phyloP scores from a whole-genome alignment of 2,797 vertebrate genomes.

The Argentina silus region DNA sequence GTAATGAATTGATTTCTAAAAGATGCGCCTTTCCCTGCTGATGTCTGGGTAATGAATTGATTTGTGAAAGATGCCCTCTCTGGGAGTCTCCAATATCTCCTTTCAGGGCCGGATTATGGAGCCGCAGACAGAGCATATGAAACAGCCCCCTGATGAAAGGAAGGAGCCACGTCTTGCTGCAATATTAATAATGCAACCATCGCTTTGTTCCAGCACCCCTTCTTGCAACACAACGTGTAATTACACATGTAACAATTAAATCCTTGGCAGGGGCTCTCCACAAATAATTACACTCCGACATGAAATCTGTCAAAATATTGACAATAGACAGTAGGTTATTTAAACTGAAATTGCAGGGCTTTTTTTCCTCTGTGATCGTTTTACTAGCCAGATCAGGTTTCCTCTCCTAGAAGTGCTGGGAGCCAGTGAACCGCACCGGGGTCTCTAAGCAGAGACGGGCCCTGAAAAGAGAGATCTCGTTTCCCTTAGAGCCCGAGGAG shows the following conservation, averaged over 20 bases:
- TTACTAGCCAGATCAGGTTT: slow-evolving; percentile 73
- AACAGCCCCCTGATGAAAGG: slow-evolving; percentile 61
- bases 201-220: slow-evolving; percentile 67
- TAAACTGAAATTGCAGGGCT: slow-evolving; percentile 53
- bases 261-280: slow-evolving; percentile 64
- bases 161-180: slow-evolving; percentile 42
- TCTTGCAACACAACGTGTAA: slow-evolving; percentile 69
- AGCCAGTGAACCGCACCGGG: slow-evolving; percentile 58
- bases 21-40: slow-evolving; percentile 64
- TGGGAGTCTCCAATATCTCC: slow-evolving; percentile 61
- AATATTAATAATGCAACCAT: slow-evolving; percentile 66
- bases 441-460: slow-evolving; percentile 60
- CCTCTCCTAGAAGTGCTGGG: slow-evolving; percentile 45
- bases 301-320: slow-evolving; percentile 82
- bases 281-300: slow-evolving; percentile 76
- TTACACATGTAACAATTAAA: slow-evolving; percentile 82
- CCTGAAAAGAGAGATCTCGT: slow-evolving; percentile 62
- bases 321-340: slow-evolving; percentile 60
- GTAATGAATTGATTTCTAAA: slow-evolving; percentile 76
- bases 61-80: slow-evolving; percentile 69
- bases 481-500: slow-evolving; percentile 60
- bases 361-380: slow-evolving; percentile 57
- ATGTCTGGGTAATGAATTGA: slow-evolving; percentile 76
- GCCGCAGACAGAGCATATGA: slow-evolving; percentile 50
- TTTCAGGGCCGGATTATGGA: slow-evolving; percentile 68